Evolutionary conservation across 2,797 vertebrate species (phyloP), one percentile per base, ranked within the genome.

Genomic region (Urocyon cinereoargenteus): DNA sequence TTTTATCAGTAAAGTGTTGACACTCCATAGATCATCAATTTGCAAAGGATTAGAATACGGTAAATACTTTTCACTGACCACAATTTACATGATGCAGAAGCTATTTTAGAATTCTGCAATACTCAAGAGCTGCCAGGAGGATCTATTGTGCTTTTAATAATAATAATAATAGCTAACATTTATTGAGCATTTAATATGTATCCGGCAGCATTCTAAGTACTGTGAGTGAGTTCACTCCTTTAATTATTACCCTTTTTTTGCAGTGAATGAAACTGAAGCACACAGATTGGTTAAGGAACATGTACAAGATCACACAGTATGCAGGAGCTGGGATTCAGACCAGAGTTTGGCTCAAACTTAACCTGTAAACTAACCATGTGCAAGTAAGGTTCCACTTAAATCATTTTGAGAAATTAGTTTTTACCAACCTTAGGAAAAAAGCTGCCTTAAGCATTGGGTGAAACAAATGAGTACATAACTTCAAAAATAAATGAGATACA

Each of bases 141-240:
- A 36, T 49, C 51, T 61, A 40, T 72, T 85, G 14, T 10, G 28
- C n/a, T 88, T 84, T 59, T 79, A 57, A 78, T 26, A 90, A 73
- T 26, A 55, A 45, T n/a, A n/a, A n/a, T 22, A 73, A 31, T 57
- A 86, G 49, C 36, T 90, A 81, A 61, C 26, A 72, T 28, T 79
- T 57, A 57, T 3, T 92, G 61, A 68, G 40, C 12, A 22, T 62
- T 51, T 89, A 53, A 21, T 78, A 55, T 62, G 18, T 57, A 19
- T 57, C 36, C 21, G 19, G 24, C 36, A 70, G 18, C 28, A 34
- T 55, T 95, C 12, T 86, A 77, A 87, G 68, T 62, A 45, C 55
- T 89, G 55, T 72, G 55, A n/a, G 34, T 70, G 62, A 91, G 91
- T 93, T 86, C 26, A 34, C 57, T 90, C 59, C 14, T 95, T 96